These are phyloP conservation scores for Scleropages formosus DNA, from an alignment of 2,797 vertebrate genomes.

Conservation along the genomic window DNA sequence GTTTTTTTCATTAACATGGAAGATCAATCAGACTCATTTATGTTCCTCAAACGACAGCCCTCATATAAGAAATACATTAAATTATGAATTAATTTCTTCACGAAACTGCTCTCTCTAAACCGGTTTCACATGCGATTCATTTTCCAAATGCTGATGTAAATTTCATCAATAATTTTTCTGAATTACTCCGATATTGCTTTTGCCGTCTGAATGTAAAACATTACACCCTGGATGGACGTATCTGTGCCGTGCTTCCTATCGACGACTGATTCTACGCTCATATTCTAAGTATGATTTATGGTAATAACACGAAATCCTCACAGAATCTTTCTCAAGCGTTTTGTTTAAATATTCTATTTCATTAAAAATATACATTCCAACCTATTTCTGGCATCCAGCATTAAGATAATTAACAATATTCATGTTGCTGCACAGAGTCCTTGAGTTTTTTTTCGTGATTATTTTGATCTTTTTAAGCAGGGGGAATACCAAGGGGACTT, in stretches of 20 bases:
- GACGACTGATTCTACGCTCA: neutral
- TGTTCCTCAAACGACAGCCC: too few relatives aligned
- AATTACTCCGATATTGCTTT: neutral
- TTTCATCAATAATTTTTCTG: constrained; percentile 17
- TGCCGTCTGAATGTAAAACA: neutral
- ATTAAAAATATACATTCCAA: neutral
- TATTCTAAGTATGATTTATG: neutral
- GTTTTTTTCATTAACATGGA: neutral
- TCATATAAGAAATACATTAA: neutral
- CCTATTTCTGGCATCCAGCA: neutral
- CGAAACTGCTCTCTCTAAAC: too few relatives aligned
- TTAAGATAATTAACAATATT: neutral
- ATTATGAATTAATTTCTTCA: neutral
- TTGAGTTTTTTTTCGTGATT: constrained; percentile 42
- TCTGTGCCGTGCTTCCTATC: neutral
- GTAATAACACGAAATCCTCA: neutral
- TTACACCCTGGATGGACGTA: neutral
- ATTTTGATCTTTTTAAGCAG: constrained; percentile 50
- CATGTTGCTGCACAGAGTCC: constrained; percentile 20
- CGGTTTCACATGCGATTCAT: neutral
- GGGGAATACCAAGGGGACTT: constrained; percentile 57
- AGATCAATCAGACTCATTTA: neutral
- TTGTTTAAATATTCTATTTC: neutral
- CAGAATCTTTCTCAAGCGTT: neutral
- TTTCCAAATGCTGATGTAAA: constrained; percentile 11